Conservation (phyloP, 1,140 invertebrate species). For the Trichogramma pretiosum region DNA sequence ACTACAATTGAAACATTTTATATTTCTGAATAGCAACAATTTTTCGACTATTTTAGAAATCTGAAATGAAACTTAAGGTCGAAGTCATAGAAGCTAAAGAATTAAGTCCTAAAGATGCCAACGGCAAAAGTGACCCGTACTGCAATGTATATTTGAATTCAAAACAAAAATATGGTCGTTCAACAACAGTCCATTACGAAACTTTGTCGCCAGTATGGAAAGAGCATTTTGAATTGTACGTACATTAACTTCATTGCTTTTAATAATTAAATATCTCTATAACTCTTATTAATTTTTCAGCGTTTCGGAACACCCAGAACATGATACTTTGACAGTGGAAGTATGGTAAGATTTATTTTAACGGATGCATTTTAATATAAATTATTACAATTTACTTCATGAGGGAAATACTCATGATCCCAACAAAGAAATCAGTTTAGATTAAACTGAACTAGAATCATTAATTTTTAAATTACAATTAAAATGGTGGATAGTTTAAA, state of each 20-base stretch:
- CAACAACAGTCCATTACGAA: constrained; percentile 83
- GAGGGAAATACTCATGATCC: too few species aligned
- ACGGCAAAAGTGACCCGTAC: constrained; percentile 94
- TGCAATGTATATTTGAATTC: constrained; percentile 74
- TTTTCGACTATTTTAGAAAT: constrained; percentile 61
- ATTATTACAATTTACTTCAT: too few species aligned
- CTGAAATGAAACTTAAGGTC: constrained; percentile 83
- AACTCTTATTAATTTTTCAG: constrained; percentile 32
- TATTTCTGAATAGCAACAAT: too few species aligned
- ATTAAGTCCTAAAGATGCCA: constrained; percentile 87
- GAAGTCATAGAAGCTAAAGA: constrained; percentile 89
- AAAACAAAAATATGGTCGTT: constrained; percentile 67
- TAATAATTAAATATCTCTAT: not conserved
- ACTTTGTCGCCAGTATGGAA: constrained; percentile 93
- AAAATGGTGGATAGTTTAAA: too few species aligned
- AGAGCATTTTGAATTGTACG: constrained; percentile 94
- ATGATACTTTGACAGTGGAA: constrained; percentile 59
- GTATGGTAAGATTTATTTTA: constrained; percentile 54
- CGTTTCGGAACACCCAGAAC: constrained; percentile 54
- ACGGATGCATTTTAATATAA: too few species aligned
- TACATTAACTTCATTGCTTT: too few species aligned
- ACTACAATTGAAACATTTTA: too few species aligned
- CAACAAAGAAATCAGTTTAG: too few species aligned
- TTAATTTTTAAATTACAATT: too few species aligned
- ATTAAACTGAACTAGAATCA: too few species aligned